Evolutionary conservation across 2,888 invertebrate genomes (phyloP).

Genomic region (Microplitis manilae): DNA sequence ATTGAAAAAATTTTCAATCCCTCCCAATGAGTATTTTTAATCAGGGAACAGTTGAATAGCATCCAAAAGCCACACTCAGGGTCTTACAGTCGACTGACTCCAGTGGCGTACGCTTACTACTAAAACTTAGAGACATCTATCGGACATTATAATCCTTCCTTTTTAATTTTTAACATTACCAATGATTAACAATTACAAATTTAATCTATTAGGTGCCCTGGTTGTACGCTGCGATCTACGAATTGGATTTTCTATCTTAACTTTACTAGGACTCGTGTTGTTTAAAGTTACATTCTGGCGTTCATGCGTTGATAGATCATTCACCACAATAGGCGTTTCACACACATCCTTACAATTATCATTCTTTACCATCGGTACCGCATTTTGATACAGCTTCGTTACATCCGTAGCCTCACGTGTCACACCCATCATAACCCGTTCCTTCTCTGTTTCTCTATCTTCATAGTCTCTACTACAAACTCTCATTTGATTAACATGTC

Average conservation of each 20-base stretch:
- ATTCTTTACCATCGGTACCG: neutral
- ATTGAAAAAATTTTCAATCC: no score
- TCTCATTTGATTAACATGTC: constrained; percentile 4
- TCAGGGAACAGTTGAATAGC: no score
- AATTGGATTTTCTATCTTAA: neutral
- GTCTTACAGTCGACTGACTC: neutral
- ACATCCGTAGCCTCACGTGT: neutral
- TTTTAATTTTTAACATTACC: neutral
- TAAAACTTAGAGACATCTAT: neutral
- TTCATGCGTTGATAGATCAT: neutral
- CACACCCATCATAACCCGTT: neutral
- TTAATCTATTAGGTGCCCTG: neutral
- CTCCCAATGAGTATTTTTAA: no score
- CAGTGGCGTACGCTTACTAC: neutral
- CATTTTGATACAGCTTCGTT: neutral
- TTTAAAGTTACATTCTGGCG: neutral
- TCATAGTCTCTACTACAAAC: neutral
- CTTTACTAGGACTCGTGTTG: neutral
- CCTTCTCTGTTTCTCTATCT: neutral
- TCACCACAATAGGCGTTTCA: neutral
- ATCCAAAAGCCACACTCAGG: neutral
- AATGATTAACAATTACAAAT: neutral
- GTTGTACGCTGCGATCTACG: neutral
- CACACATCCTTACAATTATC: neutral
- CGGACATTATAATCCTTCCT: neutral